Percentiles rank a stretch among this genome's conserved stretches.
These are phyloP conservation scores for Tenualosa ilisha DNA, from an alignment of 2,797 vertebrate genomes.

Conservation along the genomic window DNA sequence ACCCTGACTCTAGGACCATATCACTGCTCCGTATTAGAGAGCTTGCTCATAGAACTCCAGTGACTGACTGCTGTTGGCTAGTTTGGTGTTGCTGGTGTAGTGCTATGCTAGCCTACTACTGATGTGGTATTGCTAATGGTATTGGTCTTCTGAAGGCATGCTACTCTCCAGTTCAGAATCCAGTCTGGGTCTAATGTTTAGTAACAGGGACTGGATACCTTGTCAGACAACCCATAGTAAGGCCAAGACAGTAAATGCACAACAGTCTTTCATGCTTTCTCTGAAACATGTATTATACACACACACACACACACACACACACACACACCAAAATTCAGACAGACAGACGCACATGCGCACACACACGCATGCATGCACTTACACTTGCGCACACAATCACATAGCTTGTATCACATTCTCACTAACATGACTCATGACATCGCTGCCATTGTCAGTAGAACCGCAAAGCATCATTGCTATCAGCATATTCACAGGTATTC, in stretches of 20 bases:
- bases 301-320: neutral
- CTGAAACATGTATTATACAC: neutral
- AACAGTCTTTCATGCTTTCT: neutral
- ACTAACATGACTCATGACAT: conserved; percentile 25
- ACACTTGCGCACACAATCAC: neutral
- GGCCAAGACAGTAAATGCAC: conserved; percentile 17
- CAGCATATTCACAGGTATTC: conserved; percentile 9
- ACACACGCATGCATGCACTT: neutral
- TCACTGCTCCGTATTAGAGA: neutral
- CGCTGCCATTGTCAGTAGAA: conserved; percentile 33
- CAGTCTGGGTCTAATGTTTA: neutral
- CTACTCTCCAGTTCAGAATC: neutral
- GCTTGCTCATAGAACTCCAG: neutral
- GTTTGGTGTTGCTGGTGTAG: neutral
- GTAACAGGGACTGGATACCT: conserved; percentile 2
- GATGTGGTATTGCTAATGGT: neutral
- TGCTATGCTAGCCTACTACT: neutral
- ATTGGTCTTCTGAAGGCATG: neutral
- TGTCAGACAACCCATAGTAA: neutral
- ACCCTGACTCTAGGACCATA: neutral
- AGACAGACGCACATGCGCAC: neutral
- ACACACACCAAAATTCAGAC: neutral
- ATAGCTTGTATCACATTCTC: conserved; percentile 35
- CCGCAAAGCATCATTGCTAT: conserved; percentile 37
- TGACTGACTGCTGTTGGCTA: neutral